Evolutionary conservation across 2,797 vertebrate species (phyloP).

Genomic region (Agapornis canus): DNA sequence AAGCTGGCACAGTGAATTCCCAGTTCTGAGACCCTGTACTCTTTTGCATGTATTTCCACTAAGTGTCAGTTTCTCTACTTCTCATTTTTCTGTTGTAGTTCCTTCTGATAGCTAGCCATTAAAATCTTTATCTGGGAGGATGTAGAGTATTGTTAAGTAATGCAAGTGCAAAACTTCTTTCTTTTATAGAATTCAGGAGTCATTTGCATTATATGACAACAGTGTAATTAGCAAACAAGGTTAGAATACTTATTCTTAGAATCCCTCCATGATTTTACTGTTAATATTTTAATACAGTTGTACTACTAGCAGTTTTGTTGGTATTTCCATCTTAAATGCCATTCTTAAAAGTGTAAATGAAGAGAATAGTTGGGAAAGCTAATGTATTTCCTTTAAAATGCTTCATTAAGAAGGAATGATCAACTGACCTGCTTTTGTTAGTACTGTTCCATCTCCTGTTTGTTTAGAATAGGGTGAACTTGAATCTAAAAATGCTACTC

Average conservation of each 20-base stretch:
- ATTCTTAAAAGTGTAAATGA: not conserved
- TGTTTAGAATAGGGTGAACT: conserved; percentile 1
- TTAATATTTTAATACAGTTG: not conserved
- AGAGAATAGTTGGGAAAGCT: not conserved
- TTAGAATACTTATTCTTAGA: not conserved
- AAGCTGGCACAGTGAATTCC: not conserved
- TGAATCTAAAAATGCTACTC: conserved; percentile 56
- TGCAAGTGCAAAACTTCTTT: not conserved
- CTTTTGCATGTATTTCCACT: not conserved
- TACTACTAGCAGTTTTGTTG: not conserved
- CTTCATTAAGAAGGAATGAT: not conserved
- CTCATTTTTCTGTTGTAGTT: conserved; percentile 1
- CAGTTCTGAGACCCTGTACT: not conserved
- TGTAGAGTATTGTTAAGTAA: not conserved
- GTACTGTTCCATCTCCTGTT: conserved; percentile 70
- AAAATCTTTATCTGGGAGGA: not conserved
- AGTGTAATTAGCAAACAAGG: not conserved
- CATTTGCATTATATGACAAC: not conserved
- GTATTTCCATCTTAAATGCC: not conserved
- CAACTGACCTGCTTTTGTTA: conserved; percentile 76
- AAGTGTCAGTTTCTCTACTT: not conserved
- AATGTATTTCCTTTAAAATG: not conserved
- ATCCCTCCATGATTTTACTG: not conserved
- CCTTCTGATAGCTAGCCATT: not conserved
- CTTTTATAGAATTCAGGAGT: not conserved